A percentile compares a stretch with the other conserved stretches of the same genome.
These are phyloP conservation scores for Agapornis canus DNA, from an alignment of 2,797 vertebrate genomes.

Conservation along the genomic window DNA sequence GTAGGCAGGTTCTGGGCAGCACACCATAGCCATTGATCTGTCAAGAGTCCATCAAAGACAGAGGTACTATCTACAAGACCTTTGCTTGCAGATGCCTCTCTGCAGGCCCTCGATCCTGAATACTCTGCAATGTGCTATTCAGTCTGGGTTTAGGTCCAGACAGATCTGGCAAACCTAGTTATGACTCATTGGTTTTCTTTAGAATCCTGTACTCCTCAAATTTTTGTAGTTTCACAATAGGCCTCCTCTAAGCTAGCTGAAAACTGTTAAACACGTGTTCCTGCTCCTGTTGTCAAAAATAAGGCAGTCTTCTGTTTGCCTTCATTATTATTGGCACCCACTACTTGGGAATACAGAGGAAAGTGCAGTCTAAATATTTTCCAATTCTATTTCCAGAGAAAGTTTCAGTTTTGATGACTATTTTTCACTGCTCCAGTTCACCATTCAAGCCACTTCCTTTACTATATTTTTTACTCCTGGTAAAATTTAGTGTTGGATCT, in stretches of 20 bases:
- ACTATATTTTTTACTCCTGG: background rate
- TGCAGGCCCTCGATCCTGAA: background rate
- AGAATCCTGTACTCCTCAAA: slow-evolving; percentile 15
- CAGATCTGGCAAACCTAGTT: slow-evolving; percentile 19
- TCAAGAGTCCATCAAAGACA: background rate
- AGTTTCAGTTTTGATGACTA: background rate
- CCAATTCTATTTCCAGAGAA: slow-evolving; percentile 37
- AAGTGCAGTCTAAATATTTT: slow-evolving; percentile 33
- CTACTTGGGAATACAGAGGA: background rate
- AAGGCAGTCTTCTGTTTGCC: slow-evolving; percentile 31
- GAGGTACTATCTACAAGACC: background rate
- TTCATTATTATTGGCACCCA: slow-evolving; percentile 34
- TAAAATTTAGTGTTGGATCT: background rate
- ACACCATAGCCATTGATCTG: accelerated
- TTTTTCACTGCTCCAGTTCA: background rate
- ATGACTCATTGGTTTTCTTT: slow-evolving; percentile 45
- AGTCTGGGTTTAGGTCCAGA: background rate
- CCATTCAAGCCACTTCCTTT: background rate
- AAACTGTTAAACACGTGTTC: slow-evolving; percentile 47
- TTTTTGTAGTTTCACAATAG: slow-evolving; percentile 44
- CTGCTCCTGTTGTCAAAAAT: slow-evolving; percentile 39
- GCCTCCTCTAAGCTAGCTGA: background rate
- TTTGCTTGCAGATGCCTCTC: background rate
- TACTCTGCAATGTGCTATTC: background rate
- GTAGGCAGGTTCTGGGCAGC: background rate